These are phyloP conservation scores for Umimayanthus kanabou DNA, from an alignment of 92 coral and sea anemone genomes.

Conservation along the genomic window DNA sequence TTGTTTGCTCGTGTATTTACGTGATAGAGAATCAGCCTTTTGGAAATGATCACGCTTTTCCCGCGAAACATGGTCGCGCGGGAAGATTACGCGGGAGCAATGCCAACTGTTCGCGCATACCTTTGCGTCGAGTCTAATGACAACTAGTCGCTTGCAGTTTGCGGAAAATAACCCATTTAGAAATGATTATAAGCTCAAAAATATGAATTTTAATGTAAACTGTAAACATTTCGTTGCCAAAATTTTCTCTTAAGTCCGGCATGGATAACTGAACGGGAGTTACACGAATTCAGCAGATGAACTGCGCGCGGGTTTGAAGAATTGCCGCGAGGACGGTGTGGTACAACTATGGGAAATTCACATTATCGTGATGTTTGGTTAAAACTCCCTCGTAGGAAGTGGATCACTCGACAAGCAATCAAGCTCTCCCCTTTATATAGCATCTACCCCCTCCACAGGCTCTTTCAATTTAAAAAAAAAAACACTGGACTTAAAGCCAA, in stretches of 20 bases:
- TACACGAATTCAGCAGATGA: not conserved
- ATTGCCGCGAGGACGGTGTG: not conserved
- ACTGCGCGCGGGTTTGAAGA: conserved; percentile 16
- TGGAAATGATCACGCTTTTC: conserved; percentile 1
- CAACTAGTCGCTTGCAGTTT: not conserved
- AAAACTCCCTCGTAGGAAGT: not conserved
- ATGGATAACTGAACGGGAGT: not conserved
- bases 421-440: not conserved
- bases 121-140: not conserved
- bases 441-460: not conserved
- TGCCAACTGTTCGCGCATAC: not conserved
- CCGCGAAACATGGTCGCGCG: conserved; percentile 12
- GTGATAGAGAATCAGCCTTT: not conserved
- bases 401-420: not conserved
- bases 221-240: not conserved
- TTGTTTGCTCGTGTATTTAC: not conserved
- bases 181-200: not conserved
- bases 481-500: not conserved
- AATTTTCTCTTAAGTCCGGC: not conserved
- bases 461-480: too few relatives aligned
- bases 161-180: not conserved
- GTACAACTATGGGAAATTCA: not conserved
- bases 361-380: conserved; percentile 6
- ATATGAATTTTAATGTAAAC: not conserved
- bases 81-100: conserved; percentile 4